Base-by-base conservation (phyloP, 64 coral and sea anemone genomes). In the Catalaphyllia jardinei region DNA sequence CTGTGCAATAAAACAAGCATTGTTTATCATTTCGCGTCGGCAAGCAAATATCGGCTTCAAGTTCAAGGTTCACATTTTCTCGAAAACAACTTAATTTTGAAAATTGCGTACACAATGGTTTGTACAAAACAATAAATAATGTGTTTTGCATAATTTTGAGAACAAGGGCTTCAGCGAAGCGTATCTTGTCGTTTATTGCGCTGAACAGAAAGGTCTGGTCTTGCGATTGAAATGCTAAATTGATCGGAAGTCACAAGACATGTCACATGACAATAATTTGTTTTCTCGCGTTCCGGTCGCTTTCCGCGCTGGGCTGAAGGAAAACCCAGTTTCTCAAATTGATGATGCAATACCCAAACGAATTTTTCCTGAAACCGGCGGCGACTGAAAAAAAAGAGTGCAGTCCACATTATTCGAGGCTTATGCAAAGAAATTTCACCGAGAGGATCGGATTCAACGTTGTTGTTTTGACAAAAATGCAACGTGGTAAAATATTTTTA, bases 251-350 rank as follows among this genome's bases (percentile, higher is more conserved):
- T 80, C 78, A 80, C 52, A 80, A 77, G 74, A 39, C 74, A 77
- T 51, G 33, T 77, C 74, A 77, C 22, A 19, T 77, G 74, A 77
- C 2, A 46, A 8, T 77, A 8, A 77, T 24, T 77, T 18, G n/a
- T 50, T 77, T 69, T 50, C 33, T 35, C 74, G 33, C 15, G n/a
- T 69, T 51, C 62, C 22, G 63, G 22, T 52, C 25, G 1, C 10
- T 13, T 50, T 30, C 16, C 11, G 3, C 28, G 51, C 54, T 28
- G 2, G 2, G n/a, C 63, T 29, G 27, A 69, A 85, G 81, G 81
- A 18, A 85, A 85, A 85, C 81, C 81, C 81, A 85, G 38, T 55
- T 10, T 28, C 11, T 18, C 22, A 71, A 71, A 46, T 85, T 18
- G 17, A 52, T 85, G 62, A 85, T 85, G 63, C 81, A 85, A 85